Conservation (phyloP, 2,797 vertebrate genomes). For the Miichthys miiuy region DNA sequence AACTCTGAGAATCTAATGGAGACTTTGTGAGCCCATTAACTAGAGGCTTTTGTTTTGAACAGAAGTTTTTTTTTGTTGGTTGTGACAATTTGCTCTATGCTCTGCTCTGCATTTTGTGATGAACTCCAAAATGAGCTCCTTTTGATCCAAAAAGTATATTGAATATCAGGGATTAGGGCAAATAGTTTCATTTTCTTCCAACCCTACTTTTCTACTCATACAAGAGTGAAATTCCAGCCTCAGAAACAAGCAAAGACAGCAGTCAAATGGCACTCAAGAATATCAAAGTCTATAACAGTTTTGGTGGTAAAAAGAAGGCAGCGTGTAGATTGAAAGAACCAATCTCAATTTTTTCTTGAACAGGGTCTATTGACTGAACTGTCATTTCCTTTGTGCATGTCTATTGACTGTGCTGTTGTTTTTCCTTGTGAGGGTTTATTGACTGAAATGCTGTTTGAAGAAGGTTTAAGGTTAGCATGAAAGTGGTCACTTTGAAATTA, state of each 20-base stretch:
- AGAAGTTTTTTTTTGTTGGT: not conserved
- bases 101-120: too few relatives aligned
- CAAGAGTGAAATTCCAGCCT: not conserved
- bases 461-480: constrained; percentile 17
- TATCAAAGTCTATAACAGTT: not conserved
- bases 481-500: constrained; percentile 1
- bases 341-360: constrained; percentile 15
- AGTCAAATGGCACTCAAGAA: not conserved
- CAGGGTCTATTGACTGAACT: constrained; percentile 42
- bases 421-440: constrained; percentile 33
- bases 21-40: constrained; percentile 46
- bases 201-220: not conserved
- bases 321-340: constrained; percentile 1
- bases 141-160: not conserved
- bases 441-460: constrained; percentile 36
- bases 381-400: constrained; percentile 47
- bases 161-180: not conserved
- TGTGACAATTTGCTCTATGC: constrained; percentile 14
- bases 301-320: not conserved
- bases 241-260: not conserved
- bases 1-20: constrained; percentile 23
- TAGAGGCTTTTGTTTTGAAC: constrained; percentile 32
- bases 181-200: not conserved
- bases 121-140: too few relatives aligned
- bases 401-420: constrained; percentile 44